These are phyloP conservation scores for Grallaria varia DNA, from an alignment of 2,113 vertebrate genomes.

Conservation along the genomic window DNA sequence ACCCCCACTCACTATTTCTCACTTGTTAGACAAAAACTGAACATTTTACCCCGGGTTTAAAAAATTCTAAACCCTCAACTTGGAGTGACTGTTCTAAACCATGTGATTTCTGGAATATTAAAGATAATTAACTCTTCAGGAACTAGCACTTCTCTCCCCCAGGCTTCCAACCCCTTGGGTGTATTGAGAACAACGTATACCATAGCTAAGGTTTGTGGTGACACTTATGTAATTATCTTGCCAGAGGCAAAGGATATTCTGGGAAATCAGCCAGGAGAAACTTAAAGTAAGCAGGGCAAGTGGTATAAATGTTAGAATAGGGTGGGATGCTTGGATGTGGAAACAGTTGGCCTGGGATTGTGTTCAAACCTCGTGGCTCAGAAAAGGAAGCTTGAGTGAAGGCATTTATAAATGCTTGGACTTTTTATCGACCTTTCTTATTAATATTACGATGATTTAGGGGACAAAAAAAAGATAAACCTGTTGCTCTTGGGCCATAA, in stretches of 20 bases:
- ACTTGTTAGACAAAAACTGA: background rate
- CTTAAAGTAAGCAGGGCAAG: slow-evolving; percentile 48
- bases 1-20: background rate
- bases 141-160: background rate
- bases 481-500: background rate
- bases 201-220: background rate
- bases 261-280: slow-evolving; percentile 49
- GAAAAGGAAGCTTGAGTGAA: slow-evolving; percentile 11
- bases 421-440: background rate
- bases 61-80: background rate
- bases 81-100: background rate
- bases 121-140: slow-evolving; percentile 23
- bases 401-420: background rate
- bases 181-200: background rate
- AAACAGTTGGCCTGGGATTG: background rate
- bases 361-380: background rate
- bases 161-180: background rate
- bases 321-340: slow-evolving; percentile 40
- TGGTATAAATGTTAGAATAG: slow-evolving; percentile 44
- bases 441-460: background rate
- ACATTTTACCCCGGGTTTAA: background rate
- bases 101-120: background rate
- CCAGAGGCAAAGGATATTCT: slow-evolving; percentile 48
- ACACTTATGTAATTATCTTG: slow-evolving; percentile 39
- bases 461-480: background rate